Conservation (phyloP, 2,797 vertebrate species). For the Xenopus petersii region DNA sequence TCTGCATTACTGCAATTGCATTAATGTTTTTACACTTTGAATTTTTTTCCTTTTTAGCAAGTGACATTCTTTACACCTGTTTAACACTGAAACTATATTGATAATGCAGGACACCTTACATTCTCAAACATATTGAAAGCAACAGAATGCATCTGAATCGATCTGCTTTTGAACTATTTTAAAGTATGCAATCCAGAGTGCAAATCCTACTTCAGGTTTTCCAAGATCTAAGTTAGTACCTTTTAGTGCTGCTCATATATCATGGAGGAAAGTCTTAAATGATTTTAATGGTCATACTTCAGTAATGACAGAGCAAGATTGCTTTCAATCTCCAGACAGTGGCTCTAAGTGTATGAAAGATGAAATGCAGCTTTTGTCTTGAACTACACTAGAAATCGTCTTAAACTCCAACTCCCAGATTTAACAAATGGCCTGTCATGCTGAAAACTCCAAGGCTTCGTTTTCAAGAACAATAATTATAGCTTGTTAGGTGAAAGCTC, state of each 20-base stretch:
- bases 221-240: background rate
- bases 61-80: background rate
- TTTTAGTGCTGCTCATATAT: conserved; percentile 53
- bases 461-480: conserved; percentile 86
- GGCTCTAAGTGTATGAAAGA: conserved; percentile 87
- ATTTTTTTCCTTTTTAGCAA: no score
- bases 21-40: no score
- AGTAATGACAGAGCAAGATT: conserved; percentile 65
- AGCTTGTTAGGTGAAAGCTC: conserved; percentile 76
- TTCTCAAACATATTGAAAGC: background rate
- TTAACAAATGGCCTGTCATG: conserved; percentile 68
- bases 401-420: conserved; percentile 81
- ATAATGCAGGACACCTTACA: no score
- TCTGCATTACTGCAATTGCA: no score
- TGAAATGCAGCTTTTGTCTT: conserved; percentile 92
- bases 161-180: background rate
- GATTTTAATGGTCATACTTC: conserved; percentile 68
- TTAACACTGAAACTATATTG: no score
- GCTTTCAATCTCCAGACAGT: conserved; percentile 68
- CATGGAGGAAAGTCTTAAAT: conserved; percentile 65
- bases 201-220: background rate
- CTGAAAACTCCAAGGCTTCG: conserved; percentile 65
- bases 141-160: background rate
- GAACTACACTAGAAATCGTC: conserved; percentile 83
- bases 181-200: background rate